Evolutionary conservation across 2,113 vertebrate genomes (phyloP), one percentile per base, ranked within the genome.

Genomic region (Hassar affinis): DNA sequence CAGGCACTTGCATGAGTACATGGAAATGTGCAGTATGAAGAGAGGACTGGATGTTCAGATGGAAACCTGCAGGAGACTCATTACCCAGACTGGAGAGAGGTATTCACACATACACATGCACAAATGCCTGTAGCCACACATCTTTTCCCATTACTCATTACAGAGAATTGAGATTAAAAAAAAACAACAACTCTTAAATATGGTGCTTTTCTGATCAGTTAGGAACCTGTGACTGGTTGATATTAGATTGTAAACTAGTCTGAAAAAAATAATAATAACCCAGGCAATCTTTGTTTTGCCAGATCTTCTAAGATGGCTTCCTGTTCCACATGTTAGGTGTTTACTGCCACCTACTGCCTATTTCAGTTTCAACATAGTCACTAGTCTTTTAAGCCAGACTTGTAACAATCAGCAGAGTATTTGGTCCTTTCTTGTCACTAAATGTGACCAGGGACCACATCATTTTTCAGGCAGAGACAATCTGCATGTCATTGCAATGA

Each of bases 1-100:
- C 89, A 93, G 97, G 0, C 98, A 99, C 88, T 92, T 99, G 71
- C 98, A 99, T 0, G 98, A 99, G 89, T 99, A 99, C 93, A 99
- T 99, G 97, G 98, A 99, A 87, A 99, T 99, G 97, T 99, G 98
- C 87, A 98, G 97, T 72, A 99, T 99, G 98, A 99, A 99, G 90
- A 92, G 98, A 54, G 97, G 98, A 33, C 92, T 99, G 88, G 98
- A 99, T 0, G 97, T 99, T 81, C 98, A 99, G 92, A 99, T 99
- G 98, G 98, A 99, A 94, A 98, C 98, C 5, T 99, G 97, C 88
- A 95, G 97, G 82, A 94, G 96, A 57, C 95, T 98, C 85, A 97
- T 98, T 92, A 97, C 96, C 9, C 97, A 98, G 91, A 98, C 94
- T 1, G 97, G 96, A 85, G 95, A 98, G 90, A 95, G 94, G 96